Evolutionary conservation across 2,797 vertebrate species (phyloP).

Genomic region (Myripristis murdjan): DNA sequence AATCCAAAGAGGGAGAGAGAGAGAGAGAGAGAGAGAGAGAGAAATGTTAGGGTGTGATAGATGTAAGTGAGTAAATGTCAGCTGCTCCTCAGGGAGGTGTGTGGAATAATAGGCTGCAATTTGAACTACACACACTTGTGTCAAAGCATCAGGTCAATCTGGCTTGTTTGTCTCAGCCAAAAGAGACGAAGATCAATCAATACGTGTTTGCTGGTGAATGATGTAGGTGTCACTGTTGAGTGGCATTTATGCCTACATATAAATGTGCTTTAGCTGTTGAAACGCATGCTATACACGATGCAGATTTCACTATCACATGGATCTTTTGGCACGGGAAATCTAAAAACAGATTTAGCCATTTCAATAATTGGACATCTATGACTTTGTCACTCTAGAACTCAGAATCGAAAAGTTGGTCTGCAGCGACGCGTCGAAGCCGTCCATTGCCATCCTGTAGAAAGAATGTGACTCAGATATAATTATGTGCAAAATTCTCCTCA

Average conservation of each 20-base stretch:
- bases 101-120: slow-evolving; percentile 45
- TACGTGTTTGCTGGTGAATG: slow-evolving; percentile 17
- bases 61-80: slow-evolving; percentile 72
- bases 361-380: slow-evolving; percentile 52
- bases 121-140: slow-evolving; percentile 51
- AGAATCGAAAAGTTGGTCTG: slow-evolving; percentile 40
- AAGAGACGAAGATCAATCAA: slow-evolving; percentile 43
- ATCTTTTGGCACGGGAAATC: no score
- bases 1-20: slow-evolving; percentile 6
- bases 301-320: no score
- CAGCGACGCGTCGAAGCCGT: slow-evolving; percentile 51
- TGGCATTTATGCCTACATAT: background rate
- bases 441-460: slow-evolving; percentile 35
- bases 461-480: slow-evolving; percentile 57
- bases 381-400: slow-evolving; percentile 51
- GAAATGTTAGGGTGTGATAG: slow-evolving; percentile 37
- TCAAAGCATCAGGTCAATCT: slow-evolving; percentile 50
- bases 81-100: slow-evolving; percentile 53
- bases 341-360: no score
- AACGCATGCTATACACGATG: no score
- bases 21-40: slow-evolving; percentile 4
- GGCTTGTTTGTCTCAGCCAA: slow-evolving; percentile 51
- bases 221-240: background rate
- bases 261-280: no score
- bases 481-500: slow-evolving; percentile 48